Evolutionary conservation across 2,113 vertebrate genomes (phyloP).

Genomic region (Myiozetetes cayanensis): DNA sequence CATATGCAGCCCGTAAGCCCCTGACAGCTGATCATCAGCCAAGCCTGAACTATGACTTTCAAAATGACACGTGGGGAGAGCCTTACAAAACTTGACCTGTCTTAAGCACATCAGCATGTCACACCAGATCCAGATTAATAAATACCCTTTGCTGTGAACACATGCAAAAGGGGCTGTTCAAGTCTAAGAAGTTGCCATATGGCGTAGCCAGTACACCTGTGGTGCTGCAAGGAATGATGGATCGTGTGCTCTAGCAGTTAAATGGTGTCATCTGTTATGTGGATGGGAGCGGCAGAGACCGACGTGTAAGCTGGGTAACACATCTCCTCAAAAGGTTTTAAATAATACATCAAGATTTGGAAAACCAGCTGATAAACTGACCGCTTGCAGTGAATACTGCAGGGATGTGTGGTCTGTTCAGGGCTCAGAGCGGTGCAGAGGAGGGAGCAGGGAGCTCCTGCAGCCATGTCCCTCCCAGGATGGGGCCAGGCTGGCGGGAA

Average conservation of each 20-base stretch:
- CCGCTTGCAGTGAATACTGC: neutral
- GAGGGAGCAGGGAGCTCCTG: neutral
- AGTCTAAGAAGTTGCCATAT: conserved; percentile 45
- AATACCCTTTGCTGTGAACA: neutral
- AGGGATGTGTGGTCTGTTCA: neutral
- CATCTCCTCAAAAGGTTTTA: neutral
- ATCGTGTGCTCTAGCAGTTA: conserved; percentile 37
- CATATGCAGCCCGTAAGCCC: neutral
- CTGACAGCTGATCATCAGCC: neutral
- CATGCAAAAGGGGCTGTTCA: conserved; percentile 8
- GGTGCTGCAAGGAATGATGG: conserved; percentile 49
- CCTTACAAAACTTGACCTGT: conserved; percentile 5
- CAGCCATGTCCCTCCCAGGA: fast-evolving
- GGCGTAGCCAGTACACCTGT: conserved; percentile 14
- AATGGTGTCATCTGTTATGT: conserved; percentile 56
- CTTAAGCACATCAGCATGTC: conserved; percentile 13
- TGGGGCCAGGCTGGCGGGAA: fast-evolving
- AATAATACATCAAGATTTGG: neutral
- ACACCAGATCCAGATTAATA: conserved; percentile 8
- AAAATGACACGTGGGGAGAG: neutral
- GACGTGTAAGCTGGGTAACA: neutral
- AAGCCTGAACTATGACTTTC: neutral
- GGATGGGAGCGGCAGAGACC: neutral
- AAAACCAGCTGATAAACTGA: neutral
- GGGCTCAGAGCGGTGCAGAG: neutral